These are phyloP conservation scores for Entomyzon cyanotis DNA, from an alignment of 2,113 vertebrate genomes.

Conservation along the genomic window DNA sequence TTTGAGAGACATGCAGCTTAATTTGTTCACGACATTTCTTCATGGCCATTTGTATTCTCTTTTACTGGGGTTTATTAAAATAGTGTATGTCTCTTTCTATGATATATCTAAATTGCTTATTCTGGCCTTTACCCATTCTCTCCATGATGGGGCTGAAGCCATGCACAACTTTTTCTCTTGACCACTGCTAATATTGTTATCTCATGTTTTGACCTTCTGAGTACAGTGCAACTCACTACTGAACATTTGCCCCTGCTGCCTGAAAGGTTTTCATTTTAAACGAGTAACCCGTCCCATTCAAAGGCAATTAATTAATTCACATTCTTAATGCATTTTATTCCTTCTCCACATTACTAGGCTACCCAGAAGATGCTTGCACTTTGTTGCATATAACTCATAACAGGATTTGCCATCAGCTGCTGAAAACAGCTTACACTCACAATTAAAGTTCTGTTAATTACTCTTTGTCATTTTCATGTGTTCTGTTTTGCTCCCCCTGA, in stretches of 20 bases:
- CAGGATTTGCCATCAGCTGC: neutral
- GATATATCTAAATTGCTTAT: neutral
- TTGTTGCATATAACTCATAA: neutral
- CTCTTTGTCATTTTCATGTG: neutral
- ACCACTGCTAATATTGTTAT: neutral
- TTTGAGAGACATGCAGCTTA: neutral
- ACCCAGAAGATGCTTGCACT: neutral
- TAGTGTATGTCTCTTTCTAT: neutral
- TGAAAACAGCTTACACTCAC: neutral
- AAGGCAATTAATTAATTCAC: neutral
- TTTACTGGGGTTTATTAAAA: neutral
- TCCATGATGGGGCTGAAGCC: neutral
- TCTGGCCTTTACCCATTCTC: neutral
- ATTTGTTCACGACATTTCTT: neutral
- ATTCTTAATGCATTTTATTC: neutral
- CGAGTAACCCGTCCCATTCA: neutral
- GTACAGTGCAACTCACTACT: neutral
- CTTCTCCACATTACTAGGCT: neutral
- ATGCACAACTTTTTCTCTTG: neutral
- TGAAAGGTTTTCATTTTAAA: neutral
- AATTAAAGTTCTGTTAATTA: neutral
- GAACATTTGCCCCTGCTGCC: neutral
- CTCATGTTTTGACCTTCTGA: neutral
- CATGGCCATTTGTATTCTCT: neutral
- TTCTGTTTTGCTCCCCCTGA: neutral